A percentile compares a stretch with the other conserved stretches of the same genome.
These are phyloP conservation scores for Hemiprocne comata DNA, from an alignment of 2,113 vertebrate species.

Conservation along the genomic window DNA sequence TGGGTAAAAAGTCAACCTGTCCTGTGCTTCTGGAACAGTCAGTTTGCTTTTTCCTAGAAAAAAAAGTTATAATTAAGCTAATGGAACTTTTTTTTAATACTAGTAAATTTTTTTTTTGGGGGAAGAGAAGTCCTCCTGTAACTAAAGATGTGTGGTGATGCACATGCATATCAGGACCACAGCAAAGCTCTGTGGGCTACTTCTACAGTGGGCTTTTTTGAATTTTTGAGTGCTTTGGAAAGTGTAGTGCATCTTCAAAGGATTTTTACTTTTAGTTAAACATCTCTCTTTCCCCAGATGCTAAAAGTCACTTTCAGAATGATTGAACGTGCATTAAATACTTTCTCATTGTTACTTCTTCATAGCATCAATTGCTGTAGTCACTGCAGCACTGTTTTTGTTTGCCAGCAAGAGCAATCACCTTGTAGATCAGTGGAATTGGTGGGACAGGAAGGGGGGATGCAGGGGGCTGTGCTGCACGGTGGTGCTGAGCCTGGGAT, in stretches of 20 bases:
- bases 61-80: not conserved
- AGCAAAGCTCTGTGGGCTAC: not conserved
- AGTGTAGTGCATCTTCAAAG: not conserved
- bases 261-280: not conserved
- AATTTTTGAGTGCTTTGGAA: not conserved
- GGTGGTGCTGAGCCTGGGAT: not conserved
- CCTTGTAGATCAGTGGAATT: not conserved
- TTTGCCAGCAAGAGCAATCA: not conserved
- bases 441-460: rapidly evolving
- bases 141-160: not conserved
- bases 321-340: rapidly evolving
- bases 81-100: not conserved
- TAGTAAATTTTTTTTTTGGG: not conserved
- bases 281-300: not conserved
- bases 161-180: not conserved
- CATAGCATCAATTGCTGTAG: not conserved
- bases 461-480: not conserved
- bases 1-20: not conserved
- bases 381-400: not conserved
- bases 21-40: not conserved
- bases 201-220: not conserved
- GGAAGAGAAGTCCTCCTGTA: not conserved
- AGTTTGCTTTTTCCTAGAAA: not conserved
- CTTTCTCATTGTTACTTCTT: not conserved
- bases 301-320: not conserved